Evolutionary conservation across 2,113 vertebrate genomes (phyloP), one percentile per base, ranked within the genome.

Genomic region (Azemiops feae): DNA sequence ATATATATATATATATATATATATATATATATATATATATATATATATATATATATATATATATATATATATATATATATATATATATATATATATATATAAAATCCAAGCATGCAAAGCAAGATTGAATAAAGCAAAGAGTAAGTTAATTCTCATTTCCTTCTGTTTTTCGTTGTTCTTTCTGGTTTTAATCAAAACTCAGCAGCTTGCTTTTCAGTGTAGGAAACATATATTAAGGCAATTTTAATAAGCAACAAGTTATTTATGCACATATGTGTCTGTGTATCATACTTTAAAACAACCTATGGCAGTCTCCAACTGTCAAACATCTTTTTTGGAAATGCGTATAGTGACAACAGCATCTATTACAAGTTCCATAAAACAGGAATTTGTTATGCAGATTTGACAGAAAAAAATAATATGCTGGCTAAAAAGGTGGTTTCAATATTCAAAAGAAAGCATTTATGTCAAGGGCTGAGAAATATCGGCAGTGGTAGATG

Each of bases 301-400:
- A 88, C 11, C 39, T 14, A 45, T 87, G 23, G 87, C 92, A 91
- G 92, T 4, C 30, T 43, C 39, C 90, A 88, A 30, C 30, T 20
- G 87, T 50, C 58, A 92, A 86, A 87, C 34, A 50, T 20, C 64
- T 12, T 85, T 87, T 58, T 5, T 92, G 86, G 81, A 89, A 53
- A 54, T 12, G 6, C 57, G 27, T 39, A 88, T 23, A 52, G 34
- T 95, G 92, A 58, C 89, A 96, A 57, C 45, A 50, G 1, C 12
- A 92, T 18, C 16, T 81, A 93, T 92, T 92, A 96, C 93, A n/a
- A 18, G 55, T 22, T 94, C 60, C 95, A 30, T 87, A 89, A 93
- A 96, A 94, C 69, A 93, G 87, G 9, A 93, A 94, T 96, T 93
- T 91, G 27, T 69, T 93, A 12, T 43, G 85, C 14, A 34, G 57